Percentiles rank a stretch among this genome's conserved stretches.
Evolutionary conservation across 2,113 vertebrate genomes (phyloP).

Genomic region (Ginglymostoma cirratum): DNA sequence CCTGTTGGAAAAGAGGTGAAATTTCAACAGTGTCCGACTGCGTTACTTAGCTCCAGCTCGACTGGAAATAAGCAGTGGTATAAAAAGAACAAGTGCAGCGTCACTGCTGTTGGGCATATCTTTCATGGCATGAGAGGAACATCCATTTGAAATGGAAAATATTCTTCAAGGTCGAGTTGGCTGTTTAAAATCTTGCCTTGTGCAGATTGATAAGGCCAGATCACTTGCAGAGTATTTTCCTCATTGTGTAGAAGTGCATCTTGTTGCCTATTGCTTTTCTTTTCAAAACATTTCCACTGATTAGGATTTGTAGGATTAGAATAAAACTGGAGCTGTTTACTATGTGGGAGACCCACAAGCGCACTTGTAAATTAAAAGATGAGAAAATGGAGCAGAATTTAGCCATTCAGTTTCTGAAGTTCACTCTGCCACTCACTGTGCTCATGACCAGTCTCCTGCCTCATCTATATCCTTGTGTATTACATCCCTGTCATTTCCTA

Average conservation of each 20-base stretch:
- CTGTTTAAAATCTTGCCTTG: neutral
- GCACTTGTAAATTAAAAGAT: neutral
- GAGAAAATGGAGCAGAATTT: neutral
- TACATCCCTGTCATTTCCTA: neutral
- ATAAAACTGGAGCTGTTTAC: neutral
- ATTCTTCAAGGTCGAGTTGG: neutral
- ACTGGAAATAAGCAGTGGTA: neutral
- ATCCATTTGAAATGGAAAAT: neutral
- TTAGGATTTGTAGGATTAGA: neutral
- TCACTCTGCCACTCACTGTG: neutral
- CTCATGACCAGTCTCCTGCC: neutral
- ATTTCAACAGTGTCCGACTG: neutral
- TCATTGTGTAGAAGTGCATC: neutral
- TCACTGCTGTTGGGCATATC: neutral
- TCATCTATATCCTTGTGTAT: neutral
- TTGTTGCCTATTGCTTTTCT: neutral
- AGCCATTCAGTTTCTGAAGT: neutral
- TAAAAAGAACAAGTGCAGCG: too few relatives aligned
- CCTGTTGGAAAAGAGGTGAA: too few relatives aligned
- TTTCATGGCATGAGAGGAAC: conserved; percentile 15
- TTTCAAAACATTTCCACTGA: neutral
- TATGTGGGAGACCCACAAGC: neutral
- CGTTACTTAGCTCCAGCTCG: neutral
- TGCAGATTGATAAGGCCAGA: neutral
- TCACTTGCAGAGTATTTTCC: neutral